A percentile compares a stretch with the other conserved stretches of the same genome.
Evolutionary conservation across 2,113 vertebrate genomes (phyloP).

Genomic region (Galeopterus variegatus): DNA sequence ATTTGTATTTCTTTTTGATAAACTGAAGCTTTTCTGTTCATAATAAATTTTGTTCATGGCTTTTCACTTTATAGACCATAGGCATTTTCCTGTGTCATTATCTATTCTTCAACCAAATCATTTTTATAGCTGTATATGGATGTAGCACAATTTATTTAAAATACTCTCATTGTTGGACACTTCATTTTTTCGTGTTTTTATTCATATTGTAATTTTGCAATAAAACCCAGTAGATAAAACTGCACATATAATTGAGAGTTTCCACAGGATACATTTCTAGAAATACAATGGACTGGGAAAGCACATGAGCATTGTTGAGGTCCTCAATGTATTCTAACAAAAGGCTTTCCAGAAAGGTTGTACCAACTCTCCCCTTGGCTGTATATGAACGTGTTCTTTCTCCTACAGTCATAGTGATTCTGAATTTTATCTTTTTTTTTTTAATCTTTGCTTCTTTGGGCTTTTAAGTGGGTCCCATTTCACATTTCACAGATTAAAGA

Average conservation of each 20-base stretch:
- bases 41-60: not conserved
- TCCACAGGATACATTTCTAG: not conserved
- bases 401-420: not conserved
- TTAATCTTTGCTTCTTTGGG: not conserved
- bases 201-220: not conserved
- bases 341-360: not conserved
- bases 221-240: not conserved
- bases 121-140: too few relatives aligned
- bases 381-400: rapidly evolving
- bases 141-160: not conserved
- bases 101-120: rapidly evolving
- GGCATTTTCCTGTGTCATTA: not conserved
- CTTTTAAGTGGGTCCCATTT: not conserved
- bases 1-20: not conserved
- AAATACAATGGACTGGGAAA: not conserved
- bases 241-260: not conserved
- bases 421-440: not conserved
- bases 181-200: not conserved
- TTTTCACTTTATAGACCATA: not conserved
- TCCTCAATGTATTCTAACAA: rapidly evolving
- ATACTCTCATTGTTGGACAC: not conserved
- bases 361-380: rapidly evolving
- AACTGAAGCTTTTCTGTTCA: not conserved
- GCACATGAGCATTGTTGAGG: rapidly evolving
- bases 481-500: not conserved